A percentile compares a stretch with the other conserved stretches of the same genome.
These are phyloP conservation scores for Lindbergichthys nudifrons DNA, from an alignment of 2,797 vertebrate species.

Conservation along the genomic window DNA sequence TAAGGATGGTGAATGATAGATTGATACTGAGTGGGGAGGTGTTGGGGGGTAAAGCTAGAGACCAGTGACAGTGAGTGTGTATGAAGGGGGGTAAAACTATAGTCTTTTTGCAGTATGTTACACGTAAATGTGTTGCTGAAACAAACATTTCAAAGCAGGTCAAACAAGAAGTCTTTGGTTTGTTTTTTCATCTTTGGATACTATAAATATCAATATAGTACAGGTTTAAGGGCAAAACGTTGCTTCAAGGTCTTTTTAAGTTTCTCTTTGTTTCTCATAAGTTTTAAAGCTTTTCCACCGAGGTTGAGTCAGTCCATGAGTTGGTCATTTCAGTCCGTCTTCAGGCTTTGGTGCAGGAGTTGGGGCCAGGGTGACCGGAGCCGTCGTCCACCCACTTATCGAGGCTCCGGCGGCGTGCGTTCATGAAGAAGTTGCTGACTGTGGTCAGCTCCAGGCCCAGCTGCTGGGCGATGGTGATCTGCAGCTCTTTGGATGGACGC, in stretches of 20 bases:
- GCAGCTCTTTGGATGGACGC: conserved; percentile 99
- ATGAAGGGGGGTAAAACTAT: conserved; percentile 58
- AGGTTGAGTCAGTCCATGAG: conserved; percentile 88
- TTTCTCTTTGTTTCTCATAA: conserved; percentile 85
- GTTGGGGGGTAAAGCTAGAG: conserved; percentile 84
- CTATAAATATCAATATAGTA: conserved; percentile 97
- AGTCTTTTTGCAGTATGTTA: conserved; percentile 88
- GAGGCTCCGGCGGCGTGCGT: conserved; percentile 96
- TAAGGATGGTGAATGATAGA: conserved; percentile 79
- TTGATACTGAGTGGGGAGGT: conserved; percentile 64
- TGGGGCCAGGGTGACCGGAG: conserved; percentile 90
- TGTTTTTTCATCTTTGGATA: conserved; percentile 93
- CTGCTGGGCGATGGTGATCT: conserved; percentile 99
- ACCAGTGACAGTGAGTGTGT: conserved; percentile 80
- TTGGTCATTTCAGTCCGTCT: conserved; percentile 87
- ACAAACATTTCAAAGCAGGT: conserved; percentile 93
- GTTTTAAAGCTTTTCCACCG: conserved; percentile 99
- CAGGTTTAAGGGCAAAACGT: conserved; percentile 89
- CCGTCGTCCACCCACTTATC: conserved; percentile 99
- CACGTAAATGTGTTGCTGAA: conserved; percentile 90
- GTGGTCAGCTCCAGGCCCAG: conserved; percentile 97
- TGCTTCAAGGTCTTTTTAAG: conserved; percentile 91
- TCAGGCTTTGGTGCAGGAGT: conserved; percentile 99
- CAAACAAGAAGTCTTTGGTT: conserved; percentile 99
- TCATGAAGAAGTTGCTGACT: conserved; percentile 99